Conservation (phyloP, 2,113 vertebrate species). For the Cebus imitator region DNA sequence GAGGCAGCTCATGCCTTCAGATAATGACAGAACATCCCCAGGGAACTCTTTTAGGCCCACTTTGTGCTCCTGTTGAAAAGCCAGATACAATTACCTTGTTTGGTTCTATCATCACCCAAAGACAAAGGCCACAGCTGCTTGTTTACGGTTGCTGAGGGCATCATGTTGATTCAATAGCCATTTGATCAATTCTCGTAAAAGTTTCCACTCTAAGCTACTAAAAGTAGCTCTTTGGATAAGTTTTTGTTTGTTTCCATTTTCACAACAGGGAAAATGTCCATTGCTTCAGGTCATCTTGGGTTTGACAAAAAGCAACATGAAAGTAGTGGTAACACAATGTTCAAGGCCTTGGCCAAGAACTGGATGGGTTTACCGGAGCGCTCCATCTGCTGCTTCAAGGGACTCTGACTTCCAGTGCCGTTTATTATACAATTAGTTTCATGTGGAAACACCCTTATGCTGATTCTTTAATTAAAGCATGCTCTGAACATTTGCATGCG, state of each 20-base stretch:
- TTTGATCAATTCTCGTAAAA: not conserved
- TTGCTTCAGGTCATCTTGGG: not conserved
- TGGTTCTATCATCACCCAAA: not conserved
- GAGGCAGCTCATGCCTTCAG: not conserved
- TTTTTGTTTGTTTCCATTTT: not conserved
- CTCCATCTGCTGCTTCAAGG: not conserved
- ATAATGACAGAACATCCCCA: not conserved
- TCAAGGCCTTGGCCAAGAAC: not conserved
- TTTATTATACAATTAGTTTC: not conserved
- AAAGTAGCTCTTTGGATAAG: not conserved
- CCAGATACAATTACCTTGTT: not conserved
- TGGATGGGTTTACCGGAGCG: not conserved
- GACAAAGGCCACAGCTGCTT: not conserved
- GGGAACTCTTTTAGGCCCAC: not conserved
- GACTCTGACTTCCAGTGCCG: not conserved
- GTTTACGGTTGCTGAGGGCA: not conserved
- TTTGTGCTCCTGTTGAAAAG: not conserved
- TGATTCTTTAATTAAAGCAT: not conserved
- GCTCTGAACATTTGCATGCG: not conserved
- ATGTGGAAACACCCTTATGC: not conserved
- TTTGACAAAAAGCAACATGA: not conserved
- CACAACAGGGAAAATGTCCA: not conserved
- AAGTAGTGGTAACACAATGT: not conserved
- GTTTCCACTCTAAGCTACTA: not conserved
- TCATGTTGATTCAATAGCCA: not conserved